A percentile compares a stretch with the other conserved stretches of the same genome.
phyloP scores from a whole-genome alignment of 2,888 invertebrate genomes.

The Drosophila infuscata region DNA sequence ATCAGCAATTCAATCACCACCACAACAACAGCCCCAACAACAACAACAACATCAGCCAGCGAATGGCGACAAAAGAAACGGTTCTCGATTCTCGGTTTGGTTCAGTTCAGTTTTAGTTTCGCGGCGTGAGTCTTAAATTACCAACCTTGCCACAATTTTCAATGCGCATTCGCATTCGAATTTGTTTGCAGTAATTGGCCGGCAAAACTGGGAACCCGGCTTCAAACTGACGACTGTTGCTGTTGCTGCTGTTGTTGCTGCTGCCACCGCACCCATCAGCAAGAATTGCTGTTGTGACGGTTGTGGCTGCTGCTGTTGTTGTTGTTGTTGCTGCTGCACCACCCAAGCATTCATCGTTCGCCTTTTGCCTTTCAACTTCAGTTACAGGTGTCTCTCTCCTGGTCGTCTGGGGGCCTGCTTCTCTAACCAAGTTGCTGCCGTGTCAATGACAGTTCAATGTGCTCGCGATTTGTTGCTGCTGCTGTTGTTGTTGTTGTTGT shows the following conservation, averaged over 20 bases:
- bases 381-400: slow-evolving; percentile 71
- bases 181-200: slow-evolving; percentile 83
- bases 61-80: slow-evolving; percentile 66
- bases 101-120: slow-evolving; percentile 29
- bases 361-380: slow-evolving; percentile 77
- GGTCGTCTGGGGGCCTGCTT: slow-evolving; percentile 39
- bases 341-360: slow-evolving; percentile 60
- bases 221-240: slow-evolving; percentile 35
- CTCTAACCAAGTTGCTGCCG: slow-evolving; percentile 61
- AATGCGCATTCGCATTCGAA: slow-evolving; percentile 79
- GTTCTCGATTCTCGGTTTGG: slow-evolving; percentile 35
- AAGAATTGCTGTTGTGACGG: slow-evolving; percentile 28
- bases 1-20: slow-evolving; percentile 80
- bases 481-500: slow-evolving; percentile 34
- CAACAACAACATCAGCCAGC: slow-evolving; percentile 18
- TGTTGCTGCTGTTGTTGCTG: slow-evolving; percentile 33
- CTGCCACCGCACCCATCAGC: slow-evolving; percentile 66
- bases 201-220: slow-evolving; percentile 48
- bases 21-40: slow-evolving; percentile 22
- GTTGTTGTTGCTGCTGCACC: slow-evolving; percentile 37
- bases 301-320: slow-evolving; percentile 23
- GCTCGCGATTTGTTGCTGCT: slow-evolving; percentile 72
- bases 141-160: slow-evolving; percentile 81
- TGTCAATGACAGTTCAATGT: slow-evolving; percentile 84
- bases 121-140: slow-evolving; percentile 80